Percentiles rank a stretch among this genome's conserved stretches.
phyloP scores from a whole-genome alignment of 2,888 invertebrate genomes.

The Lasioglossum malachurum region DNA sequence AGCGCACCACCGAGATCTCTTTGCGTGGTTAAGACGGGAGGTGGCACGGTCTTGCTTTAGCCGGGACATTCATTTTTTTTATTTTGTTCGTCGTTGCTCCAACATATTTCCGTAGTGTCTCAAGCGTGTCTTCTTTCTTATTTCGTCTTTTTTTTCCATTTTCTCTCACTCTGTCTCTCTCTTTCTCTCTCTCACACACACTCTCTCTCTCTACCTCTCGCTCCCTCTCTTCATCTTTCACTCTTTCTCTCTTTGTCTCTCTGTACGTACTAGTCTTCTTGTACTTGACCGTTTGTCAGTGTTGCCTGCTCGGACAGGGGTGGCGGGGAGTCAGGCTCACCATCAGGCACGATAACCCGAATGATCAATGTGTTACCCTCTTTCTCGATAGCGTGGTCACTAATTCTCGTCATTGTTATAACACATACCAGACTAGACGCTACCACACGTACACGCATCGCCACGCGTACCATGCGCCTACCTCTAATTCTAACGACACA shows the following conservation, averaged over 20 bases:
- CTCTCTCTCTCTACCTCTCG: background rate
- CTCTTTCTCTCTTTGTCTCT: conserved; percentile 25
- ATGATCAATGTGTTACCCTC: conserved; percentile 81
- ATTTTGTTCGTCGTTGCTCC: conserved; percentile 59
- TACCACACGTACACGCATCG: background rate
- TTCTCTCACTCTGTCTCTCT: background rate
- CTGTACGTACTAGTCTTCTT: conserved; percentile 55
- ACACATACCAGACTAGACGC: conserved; percentile 37
- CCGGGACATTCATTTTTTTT: conserved; percentile 71
- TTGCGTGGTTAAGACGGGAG: conserved; percentile 75
- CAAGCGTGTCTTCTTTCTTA: conserved; percentile 47
- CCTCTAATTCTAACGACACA: conserved; percentile 58
- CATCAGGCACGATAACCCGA: conserved; percentile 84
- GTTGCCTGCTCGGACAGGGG: conserved; percentile 84
- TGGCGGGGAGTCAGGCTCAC: conserved; percentile 85
- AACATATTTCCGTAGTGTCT: conserved; percentile 56
- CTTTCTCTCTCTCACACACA: background rate
- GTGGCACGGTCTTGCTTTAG: conserved; percentile 81
- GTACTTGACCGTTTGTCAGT: conserved; percentile 79
- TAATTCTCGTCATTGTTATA: conserved; percentile 68
- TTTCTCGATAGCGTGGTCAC: conserved; percentile 70
- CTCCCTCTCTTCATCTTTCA: background rate
- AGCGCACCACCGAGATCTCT: conserved; percentile 74
- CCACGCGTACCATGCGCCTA: background rate
- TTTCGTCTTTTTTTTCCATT: background rate